Base-by-base conservation (phyloP, 23 tunicate genomes). In the Trididemnum miniatum region DNA sequence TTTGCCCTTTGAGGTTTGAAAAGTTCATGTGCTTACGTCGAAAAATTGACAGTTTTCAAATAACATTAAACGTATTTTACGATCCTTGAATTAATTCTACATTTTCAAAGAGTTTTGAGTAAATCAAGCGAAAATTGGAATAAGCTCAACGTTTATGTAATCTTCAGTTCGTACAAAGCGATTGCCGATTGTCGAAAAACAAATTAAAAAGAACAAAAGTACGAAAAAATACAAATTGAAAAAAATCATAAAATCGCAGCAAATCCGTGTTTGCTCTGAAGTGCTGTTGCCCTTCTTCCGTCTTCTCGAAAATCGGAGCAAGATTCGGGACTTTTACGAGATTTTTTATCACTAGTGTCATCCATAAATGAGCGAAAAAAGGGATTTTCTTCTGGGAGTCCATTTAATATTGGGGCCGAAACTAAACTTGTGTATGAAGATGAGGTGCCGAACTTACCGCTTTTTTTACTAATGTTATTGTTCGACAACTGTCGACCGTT, bases 321-420 rank as follows among this genome's bases (percentile, higher is more conserved):
- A 4, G 82, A 30, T 65, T 82, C 79, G 27, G 9, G 65, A 22
- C 50, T 30, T 52, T 69, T 71, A 12, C 67, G 65, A 24, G 82
- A 54, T 35, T 49, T 71, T 33, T 24, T 51, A 20, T 71, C 79
- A 25, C 25, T 26, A 4, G 23, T 9, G 57, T 65, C 76, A 20
- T 83, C 81, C 20, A 40, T 2, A 24, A 31, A 75, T 1, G 51
- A 5, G 1, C 7, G 4, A 28, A 76, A 59, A 29, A 83, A 76
- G 7, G 22, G n/a, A 34, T 37, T 79, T 24, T 88, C 86, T 67
- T 88, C 87, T 7, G 93, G 85, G 15, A 81, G 35, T 28, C 85
- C 85, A 82, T 86, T 86, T 34, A 88, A 38, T 33, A 82, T 51
- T 20, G 86, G 87, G 34, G 93, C 87, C 27, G 93, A 83, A 40